Base-by-base conservation (phyloP, 2,888 invertebrate species). In the Caenorhabditis panamensis region DNA sequence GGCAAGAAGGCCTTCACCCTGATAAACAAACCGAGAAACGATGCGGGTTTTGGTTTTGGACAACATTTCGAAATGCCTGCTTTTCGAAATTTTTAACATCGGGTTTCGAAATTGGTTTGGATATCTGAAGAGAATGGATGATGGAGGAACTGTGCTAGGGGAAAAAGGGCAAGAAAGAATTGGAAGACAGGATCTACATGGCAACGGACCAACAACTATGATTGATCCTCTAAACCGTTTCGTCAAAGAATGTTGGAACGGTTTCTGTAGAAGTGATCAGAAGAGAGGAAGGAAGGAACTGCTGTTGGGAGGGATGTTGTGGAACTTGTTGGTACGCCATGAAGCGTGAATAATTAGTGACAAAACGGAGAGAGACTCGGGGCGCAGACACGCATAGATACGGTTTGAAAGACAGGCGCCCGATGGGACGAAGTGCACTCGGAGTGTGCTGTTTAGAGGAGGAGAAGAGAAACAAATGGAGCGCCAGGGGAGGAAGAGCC, bases 261-360 rank as follows among this genome's bases (percentile, higher is more conserved):
- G 49, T 22, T 49, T 3, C 2, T 24, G 37, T 8, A 49, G 37
- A 36, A 37, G 20, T 28, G 28, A 28, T 16, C n/a, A 53, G 16
- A 20, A 11, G 31, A 59, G 31, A 51, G 44, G 20, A 58, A n/a
- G 41, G 44, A 37, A 44, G 41, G 37, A 41, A 31, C 37, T n/a
- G n/a, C n/a, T n/a, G n/a, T n/a, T n/a, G n/a, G n/a, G n/a, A 44
- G 31, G 28, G 41, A 53, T n/a, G 47, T 9, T 9, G 41, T 41
- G 18, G n/a, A 61, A 59, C 67, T 67, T 56, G 22, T 26, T 54
- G 31, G 56, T 47, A 72, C 6, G 64, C 64, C 64, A 41, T 41
- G 44, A 73, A 51, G 73, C 73, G 73, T 73, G 73, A 73, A 73
- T 73, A 73, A 73, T 73, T 73, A 77, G 76, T 16, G 31, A 67